These are phyloP conservation scores for Zaprionus bogoriensis DNA, from an alignment of 2,888 invertebrate genomes.

Conservation along the genomic window DNA sequence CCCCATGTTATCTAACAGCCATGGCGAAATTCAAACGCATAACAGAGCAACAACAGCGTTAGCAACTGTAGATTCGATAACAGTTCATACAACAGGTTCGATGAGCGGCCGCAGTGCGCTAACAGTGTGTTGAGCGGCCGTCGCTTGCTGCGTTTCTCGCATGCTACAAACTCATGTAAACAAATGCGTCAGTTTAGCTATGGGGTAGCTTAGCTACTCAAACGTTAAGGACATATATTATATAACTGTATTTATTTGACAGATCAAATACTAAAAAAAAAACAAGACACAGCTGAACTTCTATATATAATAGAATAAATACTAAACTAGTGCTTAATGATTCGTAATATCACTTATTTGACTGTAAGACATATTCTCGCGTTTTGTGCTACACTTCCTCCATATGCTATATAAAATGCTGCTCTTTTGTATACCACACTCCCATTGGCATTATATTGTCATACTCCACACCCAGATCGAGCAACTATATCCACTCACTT, in stretches of 20 bases:
- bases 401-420: too few relatives aligned
- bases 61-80: conserved; percentile 9
- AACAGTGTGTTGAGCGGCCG: conserved; percentile 11
- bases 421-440: too few relatives aligned
- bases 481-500: background rate
- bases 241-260: too few relatives aligned
- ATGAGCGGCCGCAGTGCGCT: background rate
- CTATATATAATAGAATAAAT: too few relatives aligned
- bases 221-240: background rate
- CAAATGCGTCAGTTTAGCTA: background rate
- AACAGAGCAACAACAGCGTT: conserved; percentile 20
- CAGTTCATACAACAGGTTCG: conserved; percentile 59
- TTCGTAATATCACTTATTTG: too few relatives aligned
- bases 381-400: too few relatives aligned
- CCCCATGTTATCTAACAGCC: conserved; percentile 22
- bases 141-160: conserved; percentile 44
- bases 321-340: too few relatives aligned
- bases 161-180: conserved; percentile 53
- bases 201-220: background rate
- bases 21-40: background rate
- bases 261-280: too few relatives aligned
- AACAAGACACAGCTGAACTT: too few relatives aligned
- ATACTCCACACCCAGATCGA: background rate
- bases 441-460: too few relatives aligned
- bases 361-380: too few relatives aligned